Conservation (phyloP, 2,797 vertebrate genomes). For the Chloroceryle amazona region DNA sequence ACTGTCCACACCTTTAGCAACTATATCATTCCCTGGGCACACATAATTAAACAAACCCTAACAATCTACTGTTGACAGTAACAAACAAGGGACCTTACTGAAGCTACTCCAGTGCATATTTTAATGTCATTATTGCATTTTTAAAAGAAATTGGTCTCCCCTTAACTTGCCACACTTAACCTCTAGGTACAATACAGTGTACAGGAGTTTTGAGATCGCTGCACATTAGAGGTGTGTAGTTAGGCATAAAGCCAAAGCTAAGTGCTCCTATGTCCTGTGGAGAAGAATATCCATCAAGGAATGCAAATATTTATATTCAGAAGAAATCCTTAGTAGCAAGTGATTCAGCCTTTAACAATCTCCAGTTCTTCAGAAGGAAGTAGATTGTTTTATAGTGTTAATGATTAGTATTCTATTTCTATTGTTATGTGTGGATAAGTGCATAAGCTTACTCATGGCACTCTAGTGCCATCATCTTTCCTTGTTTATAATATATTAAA, state of each 20-base stretch:
- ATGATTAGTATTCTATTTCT: background rate
- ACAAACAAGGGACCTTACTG: background rate
- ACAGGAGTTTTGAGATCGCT: background rate
- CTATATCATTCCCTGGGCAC: background rate
- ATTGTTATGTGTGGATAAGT: background rate
- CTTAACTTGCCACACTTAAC: background rate
- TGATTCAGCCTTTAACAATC: background rate
- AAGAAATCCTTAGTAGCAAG: conserved; percentile 29
- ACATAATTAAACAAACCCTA: background rate
- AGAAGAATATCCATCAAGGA: background rate
- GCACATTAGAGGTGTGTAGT: background rate
- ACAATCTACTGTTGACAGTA: background rate
- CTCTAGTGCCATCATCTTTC: background rate
- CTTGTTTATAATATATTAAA: background rate
- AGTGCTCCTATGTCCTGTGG: background rate
- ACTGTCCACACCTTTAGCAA: background rate
- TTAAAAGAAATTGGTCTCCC: background rate
- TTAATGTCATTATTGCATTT: background rate
- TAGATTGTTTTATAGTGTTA: background rate
- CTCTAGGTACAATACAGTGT: background rate
- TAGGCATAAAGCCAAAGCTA: conserved; percentile 43
- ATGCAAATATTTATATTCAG: conserved; percentile 63
- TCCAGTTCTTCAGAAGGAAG: background rate
- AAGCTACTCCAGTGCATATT: background rate
- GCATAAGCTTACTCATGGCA: background rate